Base-by-base conservation (phyloP, 2,113 vertebrate species). In the Micronycteris hirsuta region DNA sequence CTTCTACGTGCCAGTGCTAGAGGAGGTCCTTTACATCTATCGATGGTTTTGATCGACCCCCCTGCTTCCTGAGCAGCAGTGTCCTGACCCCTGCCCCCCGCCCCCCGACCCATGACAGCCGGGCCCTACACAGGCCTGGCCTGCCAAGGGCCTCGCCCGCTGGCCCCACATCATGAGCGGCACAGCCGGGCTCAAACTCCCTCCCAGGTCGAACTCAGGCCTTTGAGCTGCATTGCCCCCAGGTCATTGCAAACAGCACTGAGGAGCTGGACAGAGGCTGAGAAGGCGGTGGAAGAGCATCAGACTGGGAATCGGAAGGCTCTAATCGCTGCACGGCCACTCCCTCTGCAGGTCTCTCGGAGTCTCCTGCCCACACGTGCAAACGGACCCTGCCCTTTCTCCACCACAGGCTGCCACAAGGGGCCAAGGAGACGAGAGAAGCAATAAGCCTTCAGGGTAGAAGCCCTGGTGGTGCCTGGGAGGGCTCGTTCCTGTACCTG, bases 41-140 rank as follows among this genome's bases (percentile, higher is more conserved):
- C 0, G 6, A 16, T 63, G 24, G 14, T 61, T 83, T 78, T 61
- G 10, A 61, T 80, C 36, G 1, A 5, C 12, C 0, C 4, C 13
- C 83, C 47, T 5, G n/a, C 67, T n/a, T 91, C 36, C 13, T 61
- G 77, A 14, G 54, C 6, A n/a, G 58, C 61, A 13, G 36, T 0
- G 31, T 49, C 13, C 43, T 22, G 3, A 16, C 19, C 6, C 0
- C n/a, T n/a, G n/a, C n/a, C n/a, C n/a, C n/a, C n/a, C n/a, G n/a
- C n/a, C 26, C 24, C 4, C 24, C 2, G 3, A 52, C 58, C 16
- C 4, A 1, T 52, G 54, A 6, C 67, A 67, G 61, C 61, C 8
- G 0, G 31, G 36, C 38, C 49, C 76, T 4, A 1, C 17, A 1
- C 14, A 1, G 5, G 86, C 56, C 10, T 7, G 5, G 2, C 65